phyloP scores from a whole-genome alignment of 2,797 vertebrate species.

The Rousettus madagascariensis region DNA sequence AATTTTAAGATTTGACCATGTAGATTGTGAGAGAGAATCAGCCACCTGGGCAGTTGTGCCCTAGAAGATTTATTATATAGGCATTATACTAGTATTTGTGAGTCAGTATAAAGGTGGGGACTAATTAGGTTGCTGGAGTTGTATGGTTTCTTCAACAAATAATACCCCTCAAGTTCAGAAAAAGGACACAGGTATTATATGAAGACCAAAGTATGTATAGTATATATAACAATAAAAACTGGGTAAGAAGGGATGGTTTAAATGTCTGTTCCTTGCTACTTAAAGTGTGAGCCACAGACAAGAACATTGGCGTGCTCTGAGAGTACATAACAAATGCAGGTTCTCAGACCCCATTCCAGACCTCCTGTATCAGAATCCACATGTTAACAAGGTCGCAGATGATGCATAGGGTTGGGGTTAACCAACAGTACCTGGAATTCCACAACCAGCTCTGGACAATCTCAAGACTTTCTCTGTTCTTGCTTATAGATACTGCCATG shows the following conservation, averaged over 20 bases:
- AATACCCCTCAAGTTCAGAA: neutral
- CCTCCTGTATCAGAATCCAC: too few species aligned
- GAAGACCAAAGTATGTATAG: neutral
- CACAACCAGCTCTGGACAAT: neutral
- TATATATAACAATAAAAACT: neutral
- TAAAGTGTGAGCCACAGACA: neutral
- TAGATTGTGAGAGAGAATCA: neutral
- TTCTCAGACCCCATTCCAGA: neutral
- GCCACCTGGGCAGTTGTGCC: neutral
- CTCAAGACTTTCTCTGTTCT: neutral
- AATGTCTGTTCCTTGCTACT: neutral
- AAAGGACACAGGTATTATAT: neutral
- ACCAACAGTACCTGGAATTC: neutral
- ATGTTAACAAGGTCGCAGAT: neutral
- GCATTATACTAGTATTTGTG: neutral
- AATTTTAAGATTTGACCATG: neutral
- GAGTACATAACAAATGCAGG: neutral
- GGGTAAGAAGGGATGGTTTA: neutral
- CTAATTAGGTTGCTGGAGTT: neutral
- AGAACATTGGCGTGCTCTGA: neutral
- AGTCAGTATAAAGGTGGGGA: neutral
- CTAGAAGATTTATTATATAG: neutral
- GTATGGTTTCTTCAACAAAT: neutral
- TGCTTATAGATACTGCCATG: neutral
- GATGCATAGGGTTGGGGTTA: accelerated